Base-by-base conservation (phyloP, 2,113 vertebrate species). In the Ameiurus melas region DNA sequence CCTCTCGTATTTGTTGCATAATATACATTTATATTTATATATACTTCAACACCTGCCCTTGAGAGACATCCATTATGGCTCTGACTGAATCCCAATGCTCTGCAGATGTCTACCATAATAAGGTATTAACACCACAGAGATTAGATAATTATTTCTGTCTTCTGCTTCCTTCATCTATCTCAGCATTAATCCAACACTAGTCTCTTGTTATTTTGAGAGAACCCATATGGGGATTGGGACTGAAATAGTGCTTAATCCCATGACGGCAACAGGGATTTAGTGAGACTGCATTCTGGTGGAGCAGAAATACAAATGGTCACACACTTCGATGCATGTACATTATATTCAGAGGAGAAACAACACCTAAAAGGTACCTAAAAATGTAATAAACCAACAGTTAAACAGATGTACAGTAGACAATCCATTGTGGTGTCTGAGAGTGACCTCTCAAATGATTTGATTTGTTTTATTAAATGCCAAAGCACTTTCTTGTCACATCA, bases 241-340 rank as follows among this genome's bases (percentile, higher is more conserved):
- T 95, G 95, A 92, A 94, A 95, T 93, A 94, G 92, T 86, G 81
- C 91, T 90, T 95, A 96, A 96, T 95, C 95, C 94, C 88, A 51
- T 81, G 81, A 86, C 92, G 89, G 92, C 89, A 92, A 93, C 93
- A 92, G 91, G 93, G 94, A 94, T 93, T 95, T 94, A 95, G 92
- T 91, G 75, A 66, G 14, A 83, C 20, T 58, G 71, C 53, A 87
- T 88, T 85, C 83, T 17, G 19, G 55, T 62, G 77, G 36, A n/a
- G 55, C 81, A 84, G 30, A 87, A 84, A 70, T 47, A 25, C 27
- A 47, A 71, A 88, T 17, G 25, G 53, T 3, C 12, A 47, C 17
- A 30, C 73, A 25, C n/a, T 75, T 12, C 3, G 27, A 39, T 39
- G 33, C 16, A 57, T 57, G n/a, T 22, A 78, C 77, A 80, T 53